A percentile compares a stretch with the other conserved stretches of the same genome.
These are phyloP conservation scores for Harmothoe impar DNA, from an alignment of 2,888 invertebrate species.

Conservation along the genomic window DNA sequence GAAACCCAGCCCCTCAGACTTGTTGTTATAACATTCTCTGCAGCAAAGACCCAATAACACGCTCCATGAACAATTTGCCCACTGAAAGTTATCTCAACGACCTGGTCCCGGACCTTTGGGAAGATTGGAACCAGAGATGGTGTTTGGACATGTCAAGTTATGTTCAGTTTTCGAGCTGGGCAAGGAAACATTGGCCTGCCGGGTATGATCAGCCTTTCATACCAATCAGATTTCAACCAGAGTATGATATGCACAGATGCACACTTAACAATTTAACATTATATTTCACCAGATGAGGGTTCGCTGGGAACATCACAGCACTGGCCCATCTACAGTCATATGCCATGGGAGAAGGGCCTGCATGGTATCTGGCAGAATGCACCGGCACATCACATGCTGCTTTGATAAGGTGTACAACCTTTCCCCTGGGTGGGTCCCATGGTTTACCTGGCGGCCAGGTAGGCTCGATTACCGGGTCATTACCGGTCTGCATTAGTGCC, in stretches of 20 bases:
- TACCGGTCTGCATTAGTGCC: conserved; percentile 28
- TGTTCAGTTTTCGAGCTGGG: too few species aligned
- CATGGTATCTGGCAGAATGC: not conserved
- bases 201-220: too few species aligned
- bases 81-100: conserved; percentile 32
- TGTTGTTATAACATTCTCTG: conserved; percentile 17
- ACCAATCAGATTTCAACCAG: too few species aligned
- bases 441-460: not conserved
- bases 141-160: too few species aligned
- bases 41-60: conserved; percentile 25
- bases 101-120: not conserved
- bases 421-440: not conserved
- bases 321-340: too few species aligned
- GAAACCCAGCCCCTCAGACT: not conserved
- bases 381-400: conserved; percentile 32
- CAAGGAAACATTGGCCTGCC: too few species aligned
- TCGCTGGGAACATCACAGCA: not conserved
- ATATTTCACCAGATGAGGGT: too few species aligned
- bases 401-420: conserved; percentile 9
- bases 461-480: not conserved
- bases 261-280: too few species aligned
- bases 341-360: not conserved
- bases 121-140: not conserved
- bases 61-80: conserved; percentile 17
- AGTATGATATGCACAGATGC: too few species aligned